A percentile compares a stretch with the other conserved stretches of the same genome.
Evolutionary conservation across 2,113 vertebrate genomes (phyloP).

Genomic region (Dasyurus viverrinus): DNA sequence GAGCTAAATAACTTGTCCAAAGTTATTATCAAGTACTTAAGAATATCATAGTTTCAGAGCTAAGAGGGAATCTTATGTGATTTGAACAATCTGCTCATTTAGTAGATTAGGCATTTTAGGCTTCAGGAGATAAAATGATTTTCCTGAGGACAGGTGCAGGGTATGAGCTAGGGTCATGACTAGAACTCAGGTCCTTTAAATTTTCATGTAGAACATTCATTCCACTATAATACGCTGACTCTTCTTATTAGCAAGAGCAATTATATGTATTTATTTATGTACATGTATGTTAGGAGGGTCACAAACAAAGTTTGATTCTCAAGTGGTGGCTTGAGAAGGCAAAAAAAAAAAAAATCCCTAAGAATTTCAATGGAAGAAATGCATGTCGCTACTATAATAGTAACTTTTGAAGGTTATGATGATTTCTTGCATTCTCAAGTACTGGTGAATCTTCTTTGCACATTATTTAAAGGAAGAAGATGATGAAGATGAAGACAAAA

Average conservation of each 20-base stretch:
- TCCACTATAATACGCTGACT: neutral
- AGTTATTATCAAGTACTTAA: neutral
- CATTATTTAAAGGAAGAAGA: too few relatives aligned
- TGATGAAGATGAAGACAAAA: too few relatives aligned
- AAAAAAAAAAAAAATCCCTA: too few relatives aligned
- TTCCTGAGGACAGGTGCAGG: neutral
- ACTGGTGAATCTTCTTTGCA: too few relatives aligned
- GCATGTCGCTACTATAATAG: too few relatives aligned
- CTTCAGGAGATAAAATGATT: neutral
- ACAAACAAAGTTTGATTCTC: neutral
- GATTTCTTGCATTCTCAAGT: too few relatives aligned
- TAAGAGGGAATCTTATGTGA: neutral
- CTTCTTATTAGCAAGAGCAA: neutral
- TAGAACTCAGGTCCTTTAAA: neutral
- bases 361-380: too few relatives aligned
- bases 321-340: too few relatives aligned
- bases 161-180: neutral
- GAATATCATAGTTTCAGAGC: neutral
- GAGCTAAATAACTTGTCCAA: neutral
- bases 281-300: neutral
- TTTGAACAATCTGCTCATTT: neutral
- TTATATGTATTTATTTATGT: neutral
- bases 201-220: neutral
- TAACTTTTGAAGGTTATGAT: too few relatives aligned
- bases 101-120: neutral